Evolutionary conservation across 2,888 invertebrate genomes (phyloP).

Genomic region (Bembecia ichneumoniformis): DNA sequence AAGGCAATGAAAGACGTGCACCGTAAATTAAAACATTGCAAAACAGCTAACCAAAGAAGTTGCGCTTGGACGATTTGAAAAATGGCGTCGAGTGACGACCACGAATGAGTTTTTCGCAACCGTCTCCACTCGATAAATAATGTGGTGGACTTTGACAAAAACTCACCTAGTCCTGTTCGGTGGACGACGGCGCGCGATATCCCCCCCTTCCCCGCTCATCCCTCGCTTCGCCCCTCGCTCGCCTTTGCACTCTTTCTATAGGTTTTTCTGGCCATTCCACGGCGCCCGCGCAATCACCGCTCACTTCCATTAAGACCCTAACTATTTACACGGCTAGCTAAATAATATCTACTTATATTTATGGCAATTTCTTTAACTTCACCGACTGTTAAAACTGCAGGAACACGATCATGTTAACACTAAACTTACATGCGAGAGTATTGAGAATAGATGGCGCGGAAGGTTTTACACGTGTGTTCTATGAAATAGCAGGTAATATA

Average conservation of each 20-base stretch:
- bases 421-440: conserved; percentile 68
- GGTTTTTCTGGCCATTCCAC: conserved; percentile 65
- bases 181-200: conserved; percentile 62
- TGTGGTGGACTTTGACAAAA: conserved; percentile 70
- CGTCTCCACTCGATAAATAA: conserved; percentile 72
- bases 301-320: conserved; percentile 58
- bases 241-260: conserved; percentile 31
- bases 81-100: conserved; percentile 61
- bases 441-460: conserved; percentile 67
- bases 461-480: conserved; percentile 52
- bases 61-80: conserved; percentile 58
- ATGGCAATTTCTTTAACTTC: conserved; percentile 73
- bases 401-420: conserved; percentile 72
- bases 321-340: conserved; percentile 70
- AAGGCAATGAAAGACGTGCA: conserved; percentile 31
- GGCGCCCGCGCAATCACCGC: conserved; percentile 56
- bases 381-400: conserved; percentile 71
- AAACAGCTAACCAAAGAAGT: conserved; percentile 54
- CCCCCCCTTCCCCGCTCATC: conserved; percentile 11
- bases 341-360: conserved; percentile 70
- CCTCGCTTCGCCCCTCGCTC: conserved; percentile 21
- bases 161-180: conserved; percentile 70
- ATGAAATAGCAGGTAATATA: conserved; percentile 51
- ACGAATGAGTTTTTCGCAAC: conserved; percentile 69
- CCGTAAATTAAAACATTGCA: conserved; percentile 67